Evolutionary conservation across 1,140 invertebrate species (phyloP).

Genomic region (Leucophenga varia): DNA sequence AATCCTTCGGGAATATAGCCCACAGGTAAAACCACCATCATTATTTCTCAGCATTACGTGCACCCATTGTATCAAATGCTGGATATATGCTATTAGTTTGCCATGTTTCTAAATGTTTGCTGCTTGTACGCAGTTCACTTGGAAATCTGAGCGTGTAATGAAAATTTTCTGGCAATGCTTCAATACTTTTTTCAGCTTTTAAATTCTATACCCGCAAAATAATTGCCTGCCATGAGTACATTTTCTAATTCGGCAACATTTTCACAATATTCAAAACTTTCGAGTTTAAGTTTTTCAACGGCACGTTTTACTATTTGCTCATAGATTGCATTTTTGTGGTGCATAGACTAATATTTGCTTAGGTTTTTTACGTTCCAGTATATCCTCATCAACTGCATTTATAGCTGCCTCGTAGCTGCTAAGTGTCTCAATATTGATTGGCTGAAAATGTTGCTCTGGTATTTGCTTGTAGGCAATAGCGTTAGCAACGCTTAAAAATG

Average conservation of each 20-base stretch:
- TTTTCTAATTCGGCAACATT: background rate
- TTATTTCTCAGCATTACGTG: slow-evolving; percentile 8
- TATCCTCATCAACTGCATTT: no score
- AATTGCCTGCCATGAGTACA: background rate
- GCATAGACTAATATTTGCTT: no score
- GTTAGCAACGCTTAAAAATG: no score
- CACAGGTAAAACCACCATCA: slow-evolving; percentile 16
- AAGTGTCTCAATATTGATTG: no score
- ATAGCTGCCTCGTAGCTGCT: no score
- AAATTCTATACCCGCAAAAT: background rate
- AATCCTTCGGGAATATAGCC: slow-evolving; percentile 62
- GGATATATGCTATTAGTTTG: slow-evolving; percentile 1
- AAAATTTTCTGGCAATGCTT: background rate
- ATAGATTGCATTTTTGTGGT: no score
- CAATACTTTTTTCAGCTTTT: background rate
- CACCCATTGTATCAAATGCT: background rate
- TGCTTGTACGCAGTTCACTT: background rate
- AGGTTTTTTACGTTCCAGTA: no score
- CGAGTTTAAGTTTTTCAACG: no score
- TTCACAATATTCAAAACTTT: background rate
- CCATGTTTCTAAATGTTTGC: background rate
- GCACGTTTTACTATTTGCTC: no score
- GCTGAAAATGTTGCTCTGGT: no score
- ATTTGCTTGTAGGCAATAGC: no score
- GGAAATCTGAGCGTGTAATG: background rate